Percentiles rank a stretch among this genome's conserved stretches.
phyloP scores from a whole-genome alignment of 2,888 invertebrate genomes.

The Palloptera scutellata region DNA sequence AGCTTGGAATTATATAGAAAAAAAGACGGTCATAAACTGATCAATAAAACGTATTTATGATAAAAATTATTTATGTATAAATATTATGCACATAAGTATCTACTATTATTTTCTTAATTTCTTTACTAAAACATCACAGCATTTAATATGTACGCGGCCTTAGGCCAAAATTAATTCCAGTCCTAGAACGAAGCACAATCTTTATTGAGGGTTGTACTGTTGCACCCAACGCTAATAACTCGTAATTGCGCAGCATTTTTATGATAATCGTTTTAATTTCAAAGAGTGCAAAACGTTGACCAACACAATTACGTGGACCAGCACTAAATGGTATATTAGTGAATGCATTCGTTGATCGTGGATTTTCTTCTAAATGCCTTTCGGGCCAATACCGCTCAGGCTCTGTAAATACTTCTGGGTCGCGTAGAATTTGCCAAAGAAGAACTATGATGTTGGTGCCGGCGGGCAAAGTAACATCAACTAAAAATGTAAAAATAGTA shows the following conservation, averaged over 20 bases:
- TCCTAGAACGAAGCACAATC: slow-evolving; percentile 56
- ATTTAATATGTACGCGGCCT: slow-evolving; percentile 42
- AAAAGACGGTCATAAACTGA: too few relatives aligned
- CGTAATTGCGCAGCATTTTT: slow-evolving; percentile 53
- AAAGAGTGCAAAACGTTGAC: slow-evolving; percentile 57
- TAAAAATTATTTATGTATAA: too few relatives aligned
- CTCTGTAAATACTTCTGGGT: slow-evolving; percentile 50
- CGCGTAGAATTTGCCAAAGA: slow-evolving; percentile 54
- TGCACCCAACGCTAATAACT: slow-evolving; percentile 52
- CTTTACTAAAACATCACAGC: too few relatives aligned
- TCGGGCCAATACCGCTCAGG: slow-evolving; percentile 57
- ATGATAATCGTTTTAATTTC: slow-evolving; percentile 56
- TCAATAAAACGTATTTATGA: too few relatives aligned
- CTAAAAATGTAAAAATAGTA: slow-evolving; percentile 14
- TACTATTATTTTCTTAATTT: too few relatives aligned
- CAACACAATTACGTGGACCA: slow-evolving; percentile 67
- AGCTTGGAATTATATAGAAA: too few relatives aligned
- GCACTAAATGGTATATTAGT: slow-evolving; percentile 61
- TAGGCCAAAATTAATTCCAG: slow-evolving; percentile 56
- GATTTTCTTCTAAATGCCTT: slow-evolving; percentile 64
- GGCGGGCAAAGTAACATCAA: slow-evolving; percentile 48
- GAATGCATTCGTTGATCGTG: slow-evolving; percentile 38
- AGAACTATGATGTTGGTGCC: slow-evolving; percentile 54
- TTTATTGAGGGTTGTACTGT: slow-evolving; percentile 55
- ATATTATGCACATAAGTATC: too few relatives aligned